Percentiles rank a stretch among this genome's conserved stretches.
Evolutionary conservation across 2,797 vertebrate genomes (phyloP).

Genomic region (Caiman crocodilus): DNA sequence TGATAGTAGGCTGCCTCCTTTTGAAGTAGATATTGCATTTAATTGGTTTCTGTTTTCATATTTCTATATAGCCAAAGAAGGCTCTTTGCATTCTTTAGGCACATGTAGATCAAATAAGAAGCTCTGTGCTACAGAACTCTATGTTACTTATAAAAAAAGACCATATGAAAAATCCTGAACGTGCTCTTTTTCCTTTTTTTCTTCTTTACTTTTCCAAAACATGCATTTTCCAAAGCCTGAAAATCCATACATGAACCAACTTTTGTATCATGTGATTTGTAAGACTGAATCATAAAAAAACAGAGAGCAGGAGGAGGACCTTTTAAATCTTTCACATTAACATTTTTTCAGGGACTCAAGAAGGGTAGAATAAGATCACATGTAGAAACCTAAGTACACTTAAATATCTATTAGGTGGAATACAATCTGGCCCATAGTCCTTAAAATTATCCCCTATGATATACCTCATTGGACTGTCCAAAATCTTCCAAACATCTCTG

Average conservation of each 20-base stretch:
- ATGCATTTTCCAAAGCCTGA: neutral
- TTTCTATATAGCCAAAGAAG: neutral
- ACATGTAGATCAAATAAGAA: neutral
- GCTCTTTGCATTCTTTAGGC: neutral
- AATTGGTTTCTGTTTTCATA: neutral
- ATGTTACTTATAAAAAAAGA: neutral
- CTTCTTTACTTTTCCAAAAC: fast-evolving
- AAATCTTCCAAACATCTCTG: neutral
- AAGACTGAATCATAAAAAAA: too few relatives aligned
- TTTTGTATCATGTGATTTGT: too few relatives aligned
- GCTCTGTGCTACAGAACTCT: neutral
- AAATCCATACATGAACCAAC: too few relatives aligned
- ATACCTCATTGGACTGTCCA: neutral
- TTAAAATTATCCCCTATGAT: neutral
- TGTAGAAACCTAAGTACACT: too few relatives aligned
- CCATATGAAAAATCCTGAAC: neutral
- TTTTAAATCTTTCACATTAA: too few relatives aligned
- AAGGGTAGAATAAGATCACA: too few relatives aligned
- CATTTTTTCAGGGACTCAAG: too few relatives aligned
- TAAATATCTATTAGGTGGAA: too few relatives aligned
- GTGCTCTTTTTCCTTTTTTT: neutral
- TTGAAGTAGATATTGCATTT: neutral
- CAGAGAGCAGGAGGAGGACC: too few relatives aligned
- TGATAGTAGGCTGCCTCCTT: neutral
- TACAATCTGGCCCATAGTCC: neutral